A percentile compares a stretch with the other conserved stretches of the same genome.
phyloP scores from a whole-genome alignment of 2,113 vertebrate genomes.

The Anser cygnoides region DNA sequence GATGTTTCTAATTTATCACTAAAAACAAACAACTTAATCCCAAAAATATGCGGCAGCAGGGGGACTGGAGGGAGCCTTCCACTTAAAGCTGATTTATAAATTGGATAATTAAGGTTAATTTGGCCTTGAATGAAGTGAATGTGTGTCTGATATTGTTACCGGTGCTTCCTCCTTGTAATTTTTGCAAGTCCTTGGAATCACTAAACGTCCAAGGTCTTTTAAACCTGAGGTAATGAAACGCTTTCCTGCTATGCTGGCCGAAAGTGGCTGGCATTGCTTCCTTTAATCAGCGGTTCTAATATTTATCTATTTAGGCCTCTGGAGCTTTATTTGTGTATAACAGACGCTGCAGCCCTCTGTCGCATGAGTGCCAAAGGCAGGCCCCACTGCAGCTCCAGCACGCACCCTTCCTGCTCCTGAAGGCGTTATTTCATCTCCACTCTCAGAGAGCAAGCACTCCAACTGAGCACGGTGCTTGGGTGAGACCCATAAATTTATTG shows the following conservation, averaged over 20 bases:
- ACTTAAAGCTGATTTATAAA: slow-evolving; percentile 50
- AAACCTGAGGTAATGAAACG: background rate
- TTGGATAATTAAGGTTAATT: slow-evolving; percentile 55
- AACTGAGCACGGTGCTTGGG: fast-evolving
- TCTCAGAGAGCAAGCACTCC: background rate
- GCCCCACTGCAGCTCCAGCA: background rate
- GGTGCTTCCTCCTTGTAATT: background rate
- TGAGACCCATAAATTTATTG: background rate
- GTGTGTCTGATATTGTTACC: background rate
- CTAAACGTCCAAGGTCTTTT: background rate
- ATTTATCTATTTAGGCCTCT: background rate
- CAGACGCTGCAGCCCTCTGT: background rate
- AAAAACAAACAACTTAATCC: slow-evolving; percentile 68
- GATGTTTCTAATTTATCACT: slow-evolving; percentile 43
- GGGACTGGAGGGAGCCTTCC: slow-evolving; percentile 1
- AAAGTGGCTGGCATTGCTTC: background rate
- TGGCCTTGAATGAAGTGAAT: slow-evolving; percentile 7
- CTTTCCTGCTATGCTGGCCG: background rate
- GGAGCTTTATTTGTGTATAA: background rate
- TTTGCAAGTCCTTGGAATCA: background rate
- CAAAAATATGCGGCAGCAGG: slow-evolving; percentile 58
- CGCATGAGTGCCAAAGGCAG: background rate
- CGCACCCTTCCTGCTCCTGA: background rate
- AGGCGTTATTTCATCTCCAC: background rate
- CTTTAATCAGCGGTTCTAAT: background rate